Conservation (phyloP, 2,888 invertebrate genomes). For the Drosophila kanekoi region DNA sequence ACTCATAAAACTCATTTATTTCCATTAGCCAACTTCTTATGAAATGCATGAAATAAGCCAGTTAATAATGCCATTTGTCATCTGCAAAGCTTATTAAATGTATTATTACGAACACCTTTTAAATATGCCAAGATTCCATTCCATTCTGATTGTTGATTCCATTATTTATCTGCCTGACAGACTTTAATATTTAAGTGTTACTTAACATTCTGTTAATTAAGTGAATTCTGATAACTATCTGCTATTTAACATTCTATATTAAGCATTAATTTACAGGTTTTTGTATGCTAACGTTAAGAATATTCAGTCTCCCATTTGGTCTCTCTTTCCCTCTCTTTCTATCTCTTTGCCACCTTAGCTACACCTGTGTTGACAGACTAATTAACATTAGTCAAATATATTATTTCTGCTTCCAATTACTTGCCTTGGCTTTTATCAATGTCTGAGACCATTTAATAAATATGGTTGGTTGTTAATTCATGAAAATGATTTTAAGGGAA, state of each 20-base stretch:
- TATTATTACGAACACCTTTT: not conserved
- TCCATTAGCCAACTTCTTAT: conserved; percentile 61
- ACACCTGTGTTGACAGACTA: not conserved
- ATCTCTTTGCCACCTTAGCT: not conserved
- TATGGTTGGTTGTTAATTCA: too few relatives aligned
- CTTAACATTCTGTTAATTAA: not conserved
- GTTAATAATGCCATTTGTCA: conserved; percentile 73
- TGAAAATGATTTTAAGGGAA: too few relatives aligned
- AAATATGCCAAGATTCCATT: not conserved
- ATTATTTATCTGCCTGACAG: too few relatives aligned
- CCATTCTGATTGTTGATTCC: too few relatives aligned
- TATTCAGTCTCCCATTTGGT: too few relatives aligned
- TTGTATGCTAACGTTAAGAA: too few relatives aligned
- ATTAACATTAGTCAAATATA: not conserved
- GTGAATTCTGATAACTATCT: too few relatives aligned
- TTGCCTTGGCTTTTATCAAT: too few relatives aligned
- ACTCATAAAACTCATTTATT: conserved; percentile 63
- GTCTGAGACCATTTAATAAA: too few relatives aligned
- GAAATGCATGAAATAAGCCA: conserved; percentile 57
- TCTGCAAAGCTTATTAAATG: conserved; percentile 31
- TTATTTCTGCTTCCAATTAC: too few relatives aligned
- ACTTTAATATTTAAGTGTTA: not conserved
- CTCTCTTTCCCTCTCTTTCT: not conserved
- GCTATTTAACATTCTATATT: too few relatives aligned
- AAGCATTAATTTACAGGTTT: too few relatives aligned